Percentiles rank a stretch among this genome's conserved stretches.
phyloP scores from a whole-genome alignment of 2,888 invertebrate species.

The Trichogramma evanescens region DNA sequence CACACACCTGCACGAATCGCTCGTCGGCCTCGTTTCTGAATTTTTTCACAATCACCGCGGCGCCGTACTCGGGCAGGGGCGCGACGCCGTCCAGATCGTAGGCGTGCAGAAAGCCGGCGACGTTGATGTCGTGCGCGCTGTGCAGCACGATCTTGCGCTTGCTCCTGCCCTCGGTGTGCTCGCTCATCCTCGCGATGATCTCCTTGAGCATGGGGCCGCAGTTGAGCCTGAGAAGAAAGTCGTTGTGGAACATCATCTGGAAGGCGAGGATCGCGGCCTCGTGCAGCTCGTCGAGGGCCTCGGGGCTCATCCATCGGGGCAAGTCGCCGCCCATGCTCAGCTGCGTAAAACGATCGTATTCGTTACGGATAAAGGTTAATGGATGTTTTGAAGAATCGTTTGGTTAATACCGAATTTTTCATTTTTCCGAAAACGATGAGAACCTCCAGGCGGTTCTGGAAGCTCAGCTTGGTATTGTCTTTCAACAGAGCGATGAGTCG shows the following conservation, averaged over 20 bases:
- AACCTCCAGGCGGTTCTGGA: too few species aligned
- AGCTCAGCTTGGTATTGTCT: too few species aligned
- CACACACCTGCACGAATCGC: neutral
- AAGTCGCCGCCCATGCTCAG: neutral
- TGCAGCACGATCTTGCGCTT: neutral
- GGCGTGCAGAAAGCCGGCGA: neutral
- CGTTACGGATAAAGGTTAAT: too few species aligned
- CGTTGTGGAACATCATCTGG: neutral
- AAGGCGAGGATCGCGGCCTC: neutral
- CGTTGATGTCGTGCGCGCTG: neutral
- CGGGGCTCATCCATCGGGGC: neutral
- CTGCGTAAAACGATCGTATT: neutral
- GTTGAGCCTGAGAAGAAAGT: neutral
- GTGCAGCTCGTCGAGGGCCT: neutral
- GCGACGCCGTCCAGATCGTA: neutral
- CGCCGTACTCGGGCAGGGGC: neutral
- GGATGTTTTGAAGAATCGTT: too few species aligned
- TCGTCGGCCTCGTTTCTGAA: neutral
- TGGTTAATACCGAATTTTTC: too few species aligned
- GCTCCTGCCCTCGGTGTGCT: neutral
- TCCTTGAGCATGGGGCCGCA: neutral
- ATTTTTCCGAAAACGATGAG: too few species aligned
- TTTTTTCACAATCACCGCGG: conserved; percentile 2
- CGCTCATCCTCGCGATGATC: neutral
- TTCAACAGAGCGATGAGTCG: too few species aligned